A percentile compares a stretch with the other conserved stretches of the same genome.
Evolutionary conservation across 2,113 vertebrate genomes (phyloP).

Genomic region (Gavia stellata): DNA sequence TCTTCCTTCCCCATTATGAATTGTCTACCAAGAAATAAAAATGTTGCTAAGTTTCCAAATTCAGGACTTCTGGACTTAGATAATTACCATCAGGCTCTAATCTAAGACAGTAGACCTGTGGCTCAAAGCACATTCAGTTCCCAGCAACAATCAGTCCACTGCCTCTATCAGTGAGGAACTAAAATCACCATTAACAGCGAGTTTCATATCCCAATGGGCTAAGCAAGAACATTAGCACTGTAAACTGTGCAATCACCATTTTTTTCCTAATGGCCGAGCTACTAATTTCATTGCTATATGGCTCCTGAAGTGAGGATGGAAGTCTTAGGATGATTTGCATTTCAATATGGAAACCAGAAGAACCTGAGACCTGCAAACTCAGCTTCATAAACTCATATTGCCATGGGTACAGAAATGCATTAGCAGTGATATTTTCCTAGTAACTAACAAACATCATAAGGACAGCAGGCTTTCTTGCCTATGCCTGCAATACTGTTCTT

Average conservation of each 20-base stretch:
- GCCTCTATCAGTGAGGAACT: not conserved
- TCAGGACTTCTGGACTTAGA: not conserved
- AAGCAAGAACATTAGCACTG: not conserved
- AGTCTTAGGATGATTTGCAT: not conserved
- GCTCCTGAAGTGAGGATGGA: not conserved
- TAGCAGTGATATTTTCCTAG: not conserved
- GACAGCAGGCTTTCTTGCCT: not conserved
- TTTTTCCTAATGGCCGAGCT: not conserved
- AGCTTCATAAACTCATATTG: not conserved
- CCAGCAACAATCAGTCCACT: not conserved
- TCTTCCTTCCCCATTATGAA: not conserved
- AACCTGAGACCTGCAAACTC: not conserved
- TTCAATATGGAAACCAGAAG: not conserved
- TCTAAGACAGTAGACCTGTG: not conserved
- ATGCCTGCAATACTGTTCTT: not conserved
- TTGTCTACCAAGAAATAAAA: not conserved
- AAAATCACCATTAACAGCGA: not conserved
- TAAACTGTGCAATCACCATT: not conserved
- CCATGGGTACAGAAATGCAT: not conserved
- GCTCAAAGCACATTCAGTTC: not conserved
- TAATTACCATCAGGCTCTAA: not conserved
- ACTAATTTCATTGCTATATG: not conserved
- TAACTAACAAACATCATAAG: not conserved
- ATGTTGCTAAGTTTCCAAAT: not conserved
- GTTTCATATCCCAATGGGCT: not conserved